These are phyloP conservation scores for Psephotus haematonotus DNA, from an alignment of 2,113 vertebrate genomes.

Conservation along the genomic window DNA sequence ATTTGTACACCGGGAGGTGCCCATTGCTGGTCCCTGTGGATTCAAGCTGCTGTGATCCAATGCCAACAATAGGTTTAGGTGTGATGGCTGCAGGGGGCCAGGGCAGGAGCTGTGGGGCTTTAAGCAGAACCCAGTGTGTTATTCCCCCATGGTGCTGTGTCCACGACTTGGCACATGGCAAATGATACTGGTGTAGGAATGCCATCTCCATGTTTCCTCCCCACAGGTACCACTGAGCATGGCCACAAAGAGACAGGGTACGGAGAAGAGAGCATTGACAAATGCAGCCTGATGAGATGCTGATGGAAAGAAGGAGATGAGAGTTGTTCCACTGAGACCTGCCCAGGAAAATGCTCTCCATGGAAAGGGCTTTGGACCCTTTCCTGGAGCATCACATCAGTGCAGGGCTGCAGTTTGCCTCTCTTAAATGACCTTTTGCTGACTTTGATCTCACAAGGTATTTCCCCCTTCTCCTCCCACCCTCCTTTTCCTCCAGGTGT, in stretches of 20 bases:
- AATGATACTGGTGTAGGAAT: rapidly evolving
- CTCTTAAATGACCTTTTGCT: neutral
- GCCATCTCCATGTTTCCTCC: neutral
- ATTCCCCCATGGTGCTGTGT: rapidly evolving
- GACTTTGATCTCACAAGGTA: neutral
- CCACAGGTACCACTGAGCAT: neutral
- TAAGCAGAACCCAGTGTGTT: neutral
- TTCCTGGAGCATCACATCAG: neutral
- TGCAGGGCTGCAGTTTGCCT: neutral
- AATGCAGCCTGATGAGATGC: neutral
- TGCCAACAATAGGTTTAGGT: neutral
- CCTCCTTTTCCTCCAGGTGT: neutral
- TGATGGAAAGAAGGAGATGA: neutral
- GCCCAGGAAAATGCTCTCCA: neutral
- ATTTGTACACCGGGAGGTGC: neutral
- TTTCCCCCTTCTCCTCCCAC: neutral
- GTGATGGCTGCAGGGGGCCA: neutral
- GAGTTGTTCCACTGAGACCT: neutral
- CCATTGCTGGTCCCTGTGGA: neutral
- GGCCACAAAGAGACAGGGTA: neutral
- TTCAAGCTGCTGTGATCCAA: neutral
- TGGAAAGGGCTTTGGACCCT: neutral
- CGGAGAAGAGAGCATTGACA: rapidly evolving
- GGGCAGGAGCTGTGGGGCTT: neutral
- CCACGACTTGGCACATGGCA: neutral